Evolutionary conservation across 2,113 vertebrate genomes (phyloP).

Genomic region (Sardina pilchardus): DNA sequence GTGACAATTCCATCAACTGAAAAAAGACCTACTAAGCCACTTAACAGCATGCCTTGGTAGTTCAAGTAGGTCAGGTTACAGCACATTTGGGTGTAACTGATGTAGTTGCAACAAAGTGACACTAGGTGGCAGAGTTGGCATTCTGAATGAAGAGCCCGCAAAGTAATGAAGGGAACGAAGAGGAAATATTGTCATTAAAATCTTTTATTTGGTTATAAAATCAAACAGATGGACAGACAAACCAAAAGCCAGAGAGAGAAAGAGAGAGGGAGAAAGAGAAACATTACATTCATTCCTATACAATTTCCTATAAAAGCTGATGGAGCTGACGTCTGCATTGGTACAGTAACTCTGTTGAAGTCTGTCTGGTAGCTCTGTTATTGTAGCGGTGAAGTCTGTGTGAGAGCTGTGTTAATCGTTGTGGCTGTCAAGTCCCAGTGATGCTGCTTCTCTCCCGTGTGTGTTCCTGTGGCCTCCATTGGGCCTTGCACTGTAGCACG

Average conservation of each 20-base stretch:
- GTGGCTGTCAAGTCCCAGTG: background rate
- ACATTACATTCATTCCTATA: background rate
- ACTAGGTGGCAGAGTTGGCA: background rate
- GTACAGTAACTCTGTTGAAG: too few species aligned
- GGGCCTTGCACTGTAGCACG: conserved; percentile 46
- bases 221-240: background rate
- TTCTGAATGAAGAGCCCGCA: background rate
- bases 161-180: background rate
- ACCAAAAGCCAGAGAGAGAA: background rate
- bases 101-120: background rate
- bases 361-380: too few species aligned
- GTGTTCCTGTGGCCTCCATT: background rate
- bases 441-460: background rate
- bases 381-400: background rate
- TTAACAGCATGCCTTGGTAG: background rate
- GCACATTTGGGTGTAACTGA: background rate
- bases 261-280: conserved; percentile 1
- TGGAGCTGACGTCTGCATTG: too few species aligned
- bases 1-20: background rate
- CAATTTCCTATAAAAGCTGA: too few species aligned
- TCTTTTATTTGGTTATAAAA: background rate
- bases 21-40: background rate
- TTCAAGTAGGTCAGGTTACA: background rate
- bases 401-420: background rate
- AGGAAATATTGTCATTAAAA: background rate